Evolutionary conservation across 2,113 vertebrate genomes (phyloP), one percentile per base, ranked within the genome.

Genomic region (Choloepus hoffmanni): DNA sequence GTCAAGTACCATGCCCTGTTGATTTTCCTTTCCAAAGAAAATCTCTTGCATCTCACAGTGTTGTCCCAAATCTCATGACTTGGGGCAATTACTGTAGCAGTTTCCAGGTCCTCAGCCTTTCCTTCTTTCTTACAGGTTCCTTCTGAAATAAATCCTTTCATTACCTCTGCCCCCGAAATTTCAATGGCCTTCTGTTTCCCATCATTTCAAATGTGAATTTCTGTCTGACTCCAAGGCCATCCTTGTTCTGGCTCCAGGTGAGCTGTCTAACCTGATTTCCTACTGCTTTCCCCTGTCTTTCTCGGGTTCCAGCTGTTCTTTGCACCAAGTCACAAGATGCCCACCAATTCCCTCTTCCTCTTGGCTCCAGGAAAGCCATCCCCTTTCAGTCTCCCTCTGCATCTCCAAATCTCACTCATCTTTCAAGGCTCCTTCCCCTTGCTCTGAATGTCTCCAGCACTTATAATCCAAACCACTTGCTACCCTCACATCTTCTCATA

Each of bases 391-490:
- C 36, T 92, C 40, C 30, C 13, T 82, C 67, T 85, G 36, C 63
- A 70, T 96, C 70, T 91, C 30, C 48, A 94, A 91, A 67, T 7
- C 36, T 89, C 65, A 48, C 43, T 95, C 53, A 74, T 62, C 24
- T 90, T 84, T 85, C 94, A 96, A 91, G 48, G 12, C 23, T n/a
- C 12, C 33, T 45, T 76, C 36, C 43, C 63, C 81, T 83, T 88
- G 48, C 65, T 95, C n/a, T 68, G 74, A 62, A 68, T 73, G 18
- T 23, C 65, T 92, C 48, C 10, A 19, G 55, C 82, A 85, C 19
- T 58, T 65, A 73, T 0, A 76, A 13, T 48, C 65, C 7, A 2
- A 88, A n/a, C 2, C 9, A 43, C 23, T 28, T 40, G 45, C 53
- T 70, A 77, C 65, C 36, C 45, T 30, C 26, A 10, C 6, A 43